Evolutionary conservation across 2,797 vertebrate species (phyloP), one percentile per base, ranked within the genome.

Genomic region (Hapalemur alaotrensis): DNA sequence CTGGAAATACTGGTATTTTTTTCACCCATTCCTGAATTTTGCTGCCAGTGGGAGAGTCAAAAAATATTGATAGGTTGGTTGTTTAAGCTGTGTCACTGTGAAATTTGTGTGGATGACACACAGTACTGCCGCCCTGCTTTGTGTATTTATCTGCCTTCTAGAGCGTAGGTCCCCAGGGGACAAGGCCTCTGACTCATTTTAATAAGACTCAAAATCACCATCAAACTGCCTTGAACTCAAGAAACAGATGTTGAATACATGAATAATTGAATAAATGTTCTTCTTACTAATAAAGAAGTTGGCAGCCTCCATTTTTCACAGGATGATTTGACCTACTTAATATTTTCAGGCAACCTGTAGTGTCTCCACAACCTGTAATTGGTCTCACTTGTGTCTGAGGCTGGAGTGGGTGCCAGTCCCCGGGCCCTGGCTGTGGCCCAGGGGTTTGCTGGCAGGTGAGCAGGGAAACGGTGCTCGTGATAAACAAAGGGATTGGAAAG

Each of bases 251-350:
- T 93, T 50, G 23, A 79, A 57, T 59, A 52, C 46, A 70, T 89
- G 82, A 97, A 97, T 97, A 92, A 96, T 38, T 85, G 86, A 96
- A 86, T 89, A 95, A 93, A 59, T 52, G 70, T 38, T 95, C 84
- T 95, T 93, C 87, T 88, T 82, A 59, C 81, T 95, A 95, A 95
- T 79, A 95, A 95, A 91, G 92, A 94, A 93, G 48, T 93, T 89
- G 81, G 88, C 92, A 92, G 76, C 50, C 41, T 93, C 48, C 1
- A 1, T 85, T 93, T 83, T 93, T 97, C 97, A 93, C 78, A 69
- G 95, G 90, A 95, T 13, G 80, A 81, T 79, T 78, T 96, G 97
- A 96, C 90, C 95, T 93, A 97, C 89, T 96, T 96, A 79, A 28
- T 95, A 35, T 92, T 96, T 95, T 89, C 92, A 93, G 81, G 96